These are phyloP conservation scores for Amiota mariae DNA, from an alignment of 2,888 invertebrate genomes.

Conservation along the genomic window DNA sequence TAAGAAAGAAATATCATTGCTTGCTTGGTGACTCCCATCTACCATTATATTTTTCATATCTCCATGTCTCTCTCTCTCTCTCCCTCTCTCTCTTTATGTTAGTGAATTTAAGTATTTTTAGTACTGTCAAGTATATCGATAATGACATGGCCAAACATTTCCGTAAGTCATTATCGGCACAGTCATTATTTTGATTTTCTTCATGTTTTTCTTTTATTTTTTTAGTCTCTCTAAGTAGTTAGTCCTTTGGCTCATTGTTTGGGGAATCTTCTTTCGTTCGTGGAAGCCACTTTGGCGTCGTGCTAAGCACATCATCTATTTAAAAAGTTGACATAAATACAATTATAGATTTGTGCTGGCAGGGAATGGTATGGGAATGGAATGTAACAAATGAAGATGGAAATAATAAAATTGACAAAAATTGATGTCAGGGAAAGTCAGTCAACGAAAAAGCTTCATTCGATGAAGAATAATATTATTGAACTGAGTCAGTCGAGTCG, in stretches of 20 bases:
- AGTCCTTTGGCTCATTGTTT: neutral
- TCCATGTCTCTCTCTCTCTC: neutral
- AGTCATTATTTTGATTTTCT: constrained; percentile 59
- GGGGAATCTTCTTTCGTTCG: neutral
- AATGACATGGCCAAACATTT: constrained; percentile 69
- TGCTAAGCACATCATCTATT: constrained; percentile 66
- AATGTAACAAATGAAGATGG: constrained; percentile 59
- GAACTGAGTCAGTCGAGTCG: constrained; percentile 6
- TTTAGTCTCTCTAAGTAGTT: constrained; percentile 4
- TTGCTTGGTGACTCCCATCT: neutral
- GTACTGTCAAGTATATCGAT: constrained; percentile 49
- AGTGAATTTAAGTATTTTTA: neutral
- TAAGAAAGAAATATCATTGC: neutral
- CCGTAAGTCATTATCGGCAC: constrained; percentile 69
- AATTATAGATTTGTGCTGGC: constrained; percentile 62
- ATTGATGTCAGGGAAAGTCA: constrained; percentile 57
- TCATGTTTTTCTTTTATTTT: neutral
- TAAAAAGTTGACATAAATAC: constrained; percentile 67
- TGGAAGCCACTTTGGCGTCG: constrained; percentile 9
- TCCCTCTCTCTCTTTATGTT: neutral
- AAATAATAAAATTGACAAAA: constrained; percentile 68
- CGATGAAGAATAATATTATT: neutral
- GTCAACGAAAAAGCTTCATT: constrained; percentile 8
- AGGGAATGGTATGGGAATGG: no score
- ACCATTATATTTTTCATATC: neutral